phyloP scores from a whole-genome alignment of 2,888 invertebrate species.

The Rhamnusium bicolor region DNA sequence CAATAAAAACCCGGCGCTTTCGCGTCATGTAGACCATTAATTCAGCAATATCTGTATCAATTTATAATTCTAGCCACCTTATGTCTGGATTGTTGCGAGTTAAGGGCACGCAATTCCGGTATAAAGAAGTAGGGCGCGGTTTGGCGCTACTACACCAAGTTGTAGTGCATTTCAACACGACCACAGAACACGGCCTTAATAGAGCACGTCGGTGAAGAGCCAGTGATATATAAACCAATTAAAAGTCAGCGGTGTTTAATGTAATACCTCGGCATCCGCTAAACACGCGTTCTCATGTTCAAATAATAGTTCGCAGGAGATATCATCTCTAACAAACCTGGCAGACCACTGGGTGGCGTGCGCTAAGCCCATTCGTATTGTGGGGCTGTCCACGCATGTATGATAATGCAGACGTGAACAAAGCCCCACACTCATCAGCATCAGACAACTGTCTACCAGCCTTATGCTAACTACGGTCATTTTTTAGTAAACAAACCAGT shows the following conservation, averaged over 20 bases:
- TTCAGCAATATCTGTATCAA: conserved; percentile 52
- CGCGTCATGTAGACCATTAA: conserved; percentile 45
- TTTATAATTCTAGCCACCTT: conserved; percentile 49
- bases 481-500: conserved; percentile 43
- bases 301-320: conserved; percentile 66
- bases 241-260: conserved; percentile 68
- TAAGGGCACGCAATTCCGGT: conserved; percentile 45
- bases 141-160: conserved; percentile 1
- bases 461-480: conserved; percentile 23
- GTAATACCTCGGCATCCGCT: conserved; percentile 68
- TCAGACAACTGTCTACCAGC: conserved; percentile 27
- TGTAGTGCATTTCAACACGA: not conserved
- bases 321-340: conserved; percentile 56
- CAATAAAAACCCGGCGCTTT: conserved; percentile 43
- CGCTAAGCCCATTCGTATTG: conserved; percentile 64
- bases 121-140: conserved; percentile 25
- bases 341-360: conserved; percentile 60
- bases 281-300: conserved; percentile 67
- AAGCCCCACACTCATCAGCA: conserved; percentile 32
- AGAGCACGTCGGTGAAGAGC: conserved; percentile 47
- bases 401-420: conserved; percentile 32
- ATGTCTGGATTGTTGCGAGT: conserved; percentile 33
- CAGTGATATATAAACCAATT: conserved; percentile 69
- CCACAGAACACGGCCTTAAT: conserved; percentile 26
- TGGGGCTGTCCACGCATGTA: conserved; percentile 49